A percentile compares a stretch with the other conserved stretches of the same genome.
Conservation (phyloP, 2,888 invertebrate genomes). For the Octonoba sinensis region DNA sequence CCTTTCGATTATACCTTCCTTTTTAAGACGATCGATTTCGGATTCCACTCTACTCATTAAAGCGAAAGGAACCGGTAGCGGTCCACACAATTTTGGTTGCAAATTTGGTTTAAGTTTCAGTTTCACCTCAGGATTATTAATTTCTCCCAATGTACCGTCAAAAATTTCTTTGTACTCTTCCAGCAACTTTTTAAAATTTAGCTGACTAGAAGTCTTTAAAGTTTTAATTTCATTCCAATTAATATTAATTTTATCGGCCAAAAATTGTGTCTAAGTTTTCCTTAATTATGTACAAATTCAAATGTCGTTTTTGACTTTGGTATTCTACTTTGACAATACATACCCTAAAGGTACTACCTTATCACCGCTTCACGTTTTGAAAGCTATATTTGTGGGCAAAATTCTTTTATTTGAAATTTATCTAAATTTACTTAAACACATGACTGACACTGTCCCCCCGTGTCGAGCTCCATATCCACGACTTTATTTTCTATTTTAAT, state of each 20-base stretch:
- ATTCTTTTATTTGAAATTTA: neutral
- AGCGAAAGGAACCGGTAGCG: neutral
- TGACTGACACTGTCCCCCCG: too few species aligned
- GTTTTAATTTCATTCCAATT: neutral
- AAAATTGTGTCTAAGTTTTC: slow-evolving; percentile 11
- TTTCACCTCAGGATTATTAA: slow-evolving; percentile 2
- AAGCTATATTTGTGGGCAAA: too few species aligned
- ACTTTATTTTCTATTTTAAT: too few species aligned
- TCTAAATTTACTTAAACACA: too few species aligned
- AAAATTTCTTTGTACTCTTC: slow-evolving; percentile 16
- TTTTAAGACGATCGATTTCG: slow-evolving; percentile 9
- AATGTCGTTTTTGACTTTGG: neutral
- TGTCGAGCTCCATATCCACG: too few species aligned
- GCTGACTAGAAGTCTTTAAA: too few species aligned
- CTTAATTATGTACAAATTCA: slow-evolving; percentile 21
- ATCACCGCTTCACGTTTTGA: too few species aligned
- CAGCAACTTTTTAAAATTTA: neutral
- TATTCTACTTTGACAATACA: too few species aligned
- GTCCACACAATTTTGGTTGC: neutral
- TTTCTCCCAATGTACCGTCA: slow-evolving; percentile 2
- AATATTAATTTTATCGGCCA: neutral
- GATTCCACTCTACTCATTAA: neutral
- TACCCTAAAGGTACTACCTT: too few species aligned
- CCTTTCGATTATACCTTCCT: slow-evolving; percentile 9
- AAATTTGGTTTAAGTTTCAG: neutral